Evolutionary conservation across 23 tunicate genomes (phyloP).

Genomic region (Styela plicata): DNA sequence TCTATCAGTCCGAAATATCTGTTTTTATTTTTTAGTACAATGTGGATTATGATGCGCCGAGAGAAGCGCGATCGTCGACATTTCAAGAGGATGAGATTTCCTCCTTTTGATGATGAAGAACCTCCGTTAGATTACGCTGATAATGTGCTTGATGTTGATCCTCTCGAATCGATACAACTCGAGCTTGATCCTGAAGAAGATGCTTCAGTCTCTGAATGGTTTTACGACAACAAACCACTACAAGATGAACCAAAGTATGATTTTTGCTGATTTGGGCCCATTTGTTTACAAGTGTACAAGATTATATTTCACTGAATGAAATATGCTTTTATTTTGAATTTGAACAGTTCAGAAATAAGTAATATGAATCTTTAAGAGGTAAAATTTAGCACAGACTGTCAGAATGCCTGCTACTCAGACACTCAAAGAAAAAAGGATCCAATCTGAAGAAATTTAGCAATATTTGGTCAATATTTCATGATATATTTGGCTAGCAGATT

Average conservation of each 20-base stretch:
- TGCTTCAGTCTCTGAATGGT: slow-evolving; percentile 87
- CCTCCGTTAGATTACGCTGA: slow-evolving; percentile 99
- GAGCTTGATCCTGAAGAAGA: slow-evolving; percentile 98
- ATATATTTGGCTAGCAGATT: too few species aligned
- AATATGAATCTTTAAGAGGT: too few species aligned
- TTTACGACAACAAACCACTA: slow-evolving; percentile 90
- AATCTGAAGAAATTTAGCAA: too few species aligned
- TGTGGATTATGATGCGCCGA: slow-evolving; percentile 99
- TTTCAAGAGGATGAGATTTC: slow-evolving; percentile 98
- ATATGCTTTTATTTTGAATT: too few species aligned
- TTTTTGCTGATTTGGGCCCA: too few species aligned
- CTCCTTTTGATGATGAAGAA: slow-evolving; percentile 99
- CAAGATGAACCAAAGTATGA: slow-evolving; percentile 77
- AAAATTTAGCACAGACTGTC: too few species aligned
- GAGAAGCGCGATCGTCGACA: slow-evolving; percentile 99
- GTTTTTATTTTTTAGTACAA: slow-evolving; percentile 46
- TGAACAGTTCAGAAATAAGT: too few species aligned
- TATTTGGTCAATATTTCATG: too few species aligned
- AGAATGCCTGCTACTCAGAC: too few species aligned
- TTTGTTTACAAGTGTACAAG: too few species aligned
- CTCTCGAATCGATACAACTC: slow-evolving; percentile 95
- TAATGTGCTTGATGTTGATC: slow-evolving; percentile 97
- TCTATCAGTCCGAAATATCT: neutral
- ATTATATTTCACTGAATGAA: too few species aligned
- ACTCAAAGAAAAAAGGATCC: too few species aligned